Percentiles rank a stretch among this genome's conserved stretches.
phyloP scores from a whole-genome alignment of 1,140 invertebrate species.

The Meloidogyne hapla region DNA sequence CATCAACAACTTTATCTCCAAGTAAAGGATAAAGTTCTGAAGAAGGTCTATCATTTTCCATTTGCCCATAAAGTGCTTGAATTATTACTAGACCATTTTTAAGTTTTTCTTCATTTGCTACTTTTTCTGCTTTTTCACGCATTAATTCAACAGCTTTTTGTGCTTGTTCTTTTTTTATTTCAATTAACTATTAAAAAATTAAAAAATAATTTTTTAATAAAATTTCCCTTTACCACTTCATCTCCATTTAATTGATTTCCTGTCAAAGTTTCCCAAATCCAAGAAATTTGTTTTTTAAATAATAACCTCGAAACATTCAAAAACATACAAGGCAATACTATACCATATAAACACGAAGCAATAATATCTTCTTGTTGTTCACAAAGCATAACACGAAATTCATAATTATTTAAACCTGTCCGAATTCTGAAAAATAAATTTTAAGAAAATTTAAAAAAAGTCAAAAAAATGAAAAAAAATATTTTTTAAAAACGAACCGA shows the following conservation, averaged over 20 bases:
- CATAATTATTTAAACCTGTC: constrained; percentile 54
- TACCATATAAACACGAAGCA: constrained; percentile 48
- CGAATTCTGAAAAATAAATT: constrained; percentile 46
- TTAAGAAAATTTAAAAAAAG: constrained; percentile 33
- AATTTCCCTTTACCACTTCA: not conserved
- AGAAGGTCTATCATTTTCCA: constrained; percentile 48
- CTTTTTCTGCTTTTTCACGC: constrained; percentile 69
- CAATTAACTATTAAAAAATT: constrained; percentile 43
- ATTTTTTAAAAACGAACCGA: constrained; percentile 33
- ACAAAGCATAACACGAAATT: constrained; percentile 56
- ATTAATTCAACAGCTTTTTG: constrained; percentile 73
- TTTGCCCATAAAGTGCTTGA: constrained; percentile 74
- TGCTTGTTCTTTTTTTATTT: constrained; percentile 50
- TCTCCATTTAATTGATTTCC: constrained; percentile 5
- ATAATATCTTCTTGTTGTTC: constrained; percentile 55
- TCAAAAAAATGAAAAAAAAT: not conserved
- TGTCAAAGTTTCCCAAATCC: not conserved
- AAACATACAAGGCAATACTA: constrained; percentile 44
- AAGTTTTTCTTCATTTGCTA: constrained; percentile 73
- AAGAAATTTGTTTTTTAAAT: constrained; percentile 7
- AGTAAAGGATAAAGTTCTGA: constrained; percentile 49
- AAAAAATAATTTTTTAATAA: not conserved
- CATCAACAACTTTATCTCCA: constrained; percentile 77
- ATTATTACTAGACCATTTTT: constrained; percentile 80
- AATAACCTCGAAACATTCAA: constrained; percentile 51